Conservation (phyloP, 2,797 vertebrate species). For the Eulemur mongoz region DNA sequence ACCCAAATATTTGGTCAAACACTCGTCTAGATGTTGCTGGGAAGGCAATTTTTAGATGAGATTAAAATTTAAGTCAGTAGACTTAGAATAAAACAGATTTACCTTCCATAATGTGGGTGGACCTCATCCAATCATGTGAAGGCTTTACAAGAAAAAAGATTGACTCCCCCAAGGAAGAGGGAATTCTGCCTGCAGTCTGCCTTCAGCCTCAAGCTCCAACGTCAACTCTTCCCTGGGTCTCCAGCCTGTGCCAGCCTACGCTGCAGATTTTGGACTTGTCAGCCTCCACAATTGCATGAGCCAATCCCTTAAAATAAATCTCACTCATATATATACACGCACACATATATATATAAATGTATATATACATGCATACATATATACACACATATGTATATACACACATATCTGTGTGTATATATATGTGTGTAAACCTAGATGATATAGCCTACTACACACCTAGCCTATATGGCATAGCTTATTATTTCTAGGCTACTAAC, state of each 20-base stretch:
- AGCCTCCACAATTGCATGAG: background rate
- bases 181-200: background rate
- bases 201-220: background rate
- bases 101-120: background rate
- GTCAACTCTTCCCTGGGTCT: background rate
- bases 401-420: background rate
- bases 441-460: background rate
- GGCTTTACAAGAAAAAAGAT: background rate
- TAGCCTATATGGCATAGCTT: background rate
- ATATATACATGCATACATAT: background rate
- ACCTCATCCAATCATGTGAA: background rate
- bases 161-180: background rate
- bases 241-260: background rate
- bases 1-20: background rate
- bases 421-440: background rate
- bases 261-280: background rate
- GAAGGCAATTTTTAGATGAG: background rate
- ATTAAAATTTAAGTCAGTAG: background rate
- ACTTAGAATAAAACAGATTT: background rate
- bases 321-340: background rate
- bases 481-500: background rate
- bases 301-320: slow-evolving; percentile 26
- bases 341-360: no score
- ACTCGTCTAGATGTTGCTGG: background rate
- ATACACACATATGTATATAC: no score